Conservation (phyloP, 2,797 vertebrate genomes). For the Cetoscarus ocellatus region DNA sequence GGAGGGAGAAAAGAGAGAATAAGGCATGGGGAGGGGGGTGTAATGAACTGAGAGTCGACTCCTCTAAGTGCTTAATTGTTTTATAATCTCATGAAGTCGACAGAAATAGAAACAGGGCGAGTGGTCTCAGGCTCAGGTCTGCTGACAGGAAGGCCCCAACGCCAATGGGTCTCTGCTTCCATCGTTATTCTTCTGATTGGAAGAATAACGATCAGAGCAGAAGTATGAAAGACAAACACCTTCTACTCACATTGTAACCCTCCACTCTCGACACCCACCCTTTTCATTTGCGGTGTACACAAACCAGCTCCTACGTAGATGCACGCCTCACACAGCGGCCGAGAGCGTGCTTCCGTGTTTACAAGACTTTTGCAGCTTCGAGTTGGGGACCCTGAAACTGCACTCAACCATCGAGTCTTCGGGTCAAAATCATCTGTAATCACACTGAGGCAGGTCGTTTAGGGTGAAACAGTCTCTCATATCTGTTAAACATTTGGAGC, state of each 20-base stretch:
- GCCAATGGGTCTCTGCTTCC: slow-evolving; percentile 4
- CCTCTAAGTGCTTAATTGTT: slow-evolving; percentile 77
- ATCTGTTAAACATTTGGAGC: too few relatives aligned
- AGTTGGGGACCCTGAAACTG: not conserved
- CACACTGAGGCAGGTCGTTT: too few relatives aligned
- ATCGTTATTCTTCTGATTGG: not conserved
- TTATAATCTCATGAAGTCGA: slow-evolving; percentile 78
- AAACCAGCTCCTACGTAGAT: slow-evolving; percentile 38
- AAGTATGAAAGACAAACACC: not conserved
- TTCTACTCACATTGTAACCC: slow-evolving; percentile 37
- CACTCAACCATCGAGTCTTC: not conserved
- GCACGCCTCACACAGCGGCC: slow-evolving; percentile 3
- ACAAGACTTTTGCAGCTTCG: not conserved
- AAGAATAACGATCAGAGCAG: not conserved
- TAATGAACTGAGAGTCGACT: slow-evolving; percentile 75
- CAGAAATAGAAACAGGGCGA: slow-evolving; percentile 72
- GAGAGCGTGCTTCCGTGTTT: not conserved
- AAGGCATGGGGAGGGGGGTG: slow-evolving; percentile 42
- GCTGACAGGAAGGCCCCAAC: slow-evolving; percentile 59
- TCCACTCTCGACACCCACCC: slow-evolving; percentile 45
- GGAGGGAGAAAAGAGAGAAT: slow-evolving; percentile 29
- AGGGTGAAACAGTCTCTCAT: too few relatives aligned
- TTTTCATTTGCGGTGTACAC: slow-evolving; percentile 44
- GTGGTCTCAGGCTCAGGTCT: slow-evolving; percentile 60
- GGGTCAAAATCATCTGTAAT: not conserved